Evolutionary conservation across 2,113 vertebrate genomes (phyloP).

Genomic region (Oxygymnocypris stewartii): DNA sequence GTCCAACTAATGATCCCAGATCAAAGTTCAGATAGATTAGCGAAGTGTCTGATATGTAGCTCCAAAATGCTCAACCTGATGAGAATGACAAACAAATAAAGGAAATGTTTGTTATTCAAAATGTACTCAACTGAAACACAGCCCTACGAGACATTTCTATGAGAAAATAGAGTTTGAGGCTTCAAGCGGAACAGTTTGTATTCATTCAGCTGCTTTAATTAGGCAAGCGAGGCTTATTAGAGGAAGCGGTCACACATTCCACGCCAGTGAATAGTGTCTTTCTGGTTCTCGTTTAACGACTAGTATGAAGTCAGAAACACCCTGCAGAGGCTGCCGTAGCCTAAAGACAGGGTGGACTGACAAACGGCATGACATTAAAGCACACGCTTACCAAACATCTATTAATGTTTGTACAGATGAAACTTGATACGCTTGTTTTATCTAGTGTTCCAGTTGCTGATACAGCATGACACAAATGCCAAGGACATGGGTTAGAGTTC

Average conservation of each 20-base stretch:
- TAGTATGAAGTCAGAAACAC: neutral
- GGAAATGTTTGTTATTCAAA: neutral
- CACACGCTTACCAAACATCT: neutral
- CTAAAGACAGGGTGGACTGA: neutral
- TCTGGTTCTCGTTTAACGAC: neutral
- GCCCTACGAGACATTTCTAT: neutral
- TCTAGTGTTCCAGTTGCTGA: neutral
- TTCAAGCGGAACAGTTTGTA: neutral
- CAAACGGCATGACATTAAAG: neutral
- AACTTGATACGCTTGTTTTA: neutral
- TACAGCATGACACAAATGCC: neutral
- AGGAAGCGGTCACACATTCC: neutral
- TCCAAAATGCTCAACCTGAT: constrained; percentile 33
- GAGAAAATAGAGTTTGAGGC: neutral
- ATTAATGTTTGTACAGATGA: neutral
- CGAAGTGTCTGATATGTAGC: neutral
- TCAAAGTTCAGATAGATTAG: neutral
- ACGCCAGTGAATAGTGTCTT: neutral
- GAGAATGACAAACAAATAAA: neutral
- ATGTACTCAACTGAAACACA: neutral
- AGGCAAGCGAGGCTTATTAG: constrained; percentile 6
- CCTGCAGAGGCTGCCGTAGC: neutral
- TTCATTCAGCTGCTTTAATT: neutral
- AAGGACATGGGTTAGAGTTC: neutral
- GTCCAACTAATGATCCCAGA: neutral